Base-by-base conservation (phyloP, 2,888 invertebrate species). In the Melieria omissa region DNA sequence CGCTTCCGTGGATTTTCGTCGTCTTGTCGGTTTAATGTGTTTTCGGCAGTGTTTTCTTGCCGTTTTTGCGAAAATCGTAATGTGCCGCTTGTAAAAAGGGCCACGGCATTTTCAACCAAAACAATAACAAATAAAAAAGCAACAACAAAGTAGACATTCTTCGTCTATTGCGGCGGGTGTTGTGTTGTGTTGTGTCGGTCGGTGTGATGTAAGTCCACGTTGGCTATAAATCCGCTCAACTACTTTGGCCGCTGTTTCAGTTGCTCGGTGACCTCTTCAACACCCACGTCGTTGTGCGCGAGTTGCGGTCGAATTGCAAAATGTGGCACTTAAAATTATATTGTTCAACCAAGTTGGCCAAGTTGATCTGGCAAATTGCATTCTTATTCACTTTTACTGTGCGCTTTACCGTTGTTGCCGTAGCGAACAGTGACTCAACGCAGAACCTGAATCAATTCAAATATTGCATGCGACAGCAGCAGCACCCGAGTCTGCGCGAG, bases 401-500 rank as follows among this genome's bases (percentile, higher is more conserved):
- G 29, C 29, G 2, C 29, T 29, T 29, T 29, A 2, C 42, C 16
- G 60, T 16, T 16, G 58, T 68, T 4, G 60, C 75, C 2, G 58
- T 76, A 57, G 60, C 81, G 1, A 70, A 74, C 14, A 75, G 68
- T 0, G 78, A 76, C 14, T 12, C 41, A 10, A 45, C 61, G 12
- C 4, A 58, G 60, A 52, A 67, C 14, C 67, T 81, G 12, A 69
- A 81, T 61, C 80, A 81, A 1, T 85, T 85, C 46, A 81, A 81
- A 61, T 88, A 89, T 74, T 90, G 90, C 77, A 80, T 90, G 46
- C 83, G 88, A 14, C 84, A 88, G 41, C 83, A 86, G 41, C 82
- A 85, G 47, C 82, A 88, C 71, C 83, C 88, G 3, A 89, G 89
- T 73, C 78, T 90, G 9, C 88, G 90, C 52, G 91, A 91, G 73